These are phyloP conservation scores for Solenopsis fugax DNA, from an alignment of 1,140 invertebrate genomes.

Conservation along the genomic window DNA sequence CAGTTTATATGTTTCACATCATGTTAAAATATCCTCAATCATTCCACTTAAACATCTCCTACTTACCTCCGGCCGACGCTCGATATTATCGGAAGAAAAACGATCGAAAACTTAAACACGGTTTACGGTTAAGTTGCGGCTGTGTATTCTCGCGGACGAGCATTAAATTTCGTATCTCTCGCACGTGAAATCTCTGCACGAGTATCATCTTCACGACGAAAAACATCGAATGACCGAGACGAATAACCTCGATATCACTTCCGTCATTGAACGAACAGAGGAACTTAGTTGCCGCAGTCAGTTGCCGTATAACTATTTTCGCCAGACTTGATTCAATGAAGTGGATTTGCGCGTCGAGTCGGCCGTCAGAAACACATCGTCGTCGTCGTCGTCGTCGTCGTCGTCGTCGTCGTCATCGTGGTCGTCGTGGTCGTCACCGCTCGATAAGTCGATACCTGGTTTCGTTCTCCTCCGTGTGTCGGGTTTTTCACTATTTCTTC, in stretches of 20 bases:
- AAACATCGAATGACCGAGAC: background rate
- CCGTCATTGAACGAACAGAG: conserved; percentile 18
- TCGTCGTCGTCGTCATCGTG: background rate
- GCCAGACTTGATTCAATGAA: conserved; percentile 41
- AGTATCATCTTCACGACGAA: background rate
- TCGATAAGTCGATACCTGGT: conserved; percentile 51
- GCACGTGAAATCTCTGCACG: background rate
- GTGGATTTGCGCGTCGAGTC: conserved; percentile 27
- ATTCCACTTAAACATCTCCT: background rate
- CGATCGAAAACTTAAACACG: conserved; percentile 1
- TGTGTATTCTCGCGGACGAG: conserved; percentile 16
- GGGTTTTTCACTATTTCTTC: background rate
- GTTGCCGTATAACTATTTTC: conserved; percentile 31
- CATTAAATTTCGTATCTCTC: background rate
- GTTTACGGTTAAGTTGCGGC: background rate
- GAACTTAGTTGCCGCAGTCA: conserved; percentile 12
- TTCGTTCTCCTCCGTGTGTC: background rate
- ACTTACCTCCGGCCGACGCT: conserved; percentile 31
- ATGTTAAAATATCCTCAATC: conserved; percentile 20
- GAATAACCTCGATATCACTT: conserved; percentile 19
- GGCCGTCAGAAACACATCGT: conserved; percentile 8
- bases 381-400: background rate
- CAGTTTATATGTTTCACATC: background rate
- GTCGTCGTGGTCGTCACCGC: background rate
- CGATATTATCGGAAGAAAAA: conserved; percentile 32